Base-by-base conservation (phyloP, 2,113 vertebrate genomes). In the Daboia siamensis region DNA sequence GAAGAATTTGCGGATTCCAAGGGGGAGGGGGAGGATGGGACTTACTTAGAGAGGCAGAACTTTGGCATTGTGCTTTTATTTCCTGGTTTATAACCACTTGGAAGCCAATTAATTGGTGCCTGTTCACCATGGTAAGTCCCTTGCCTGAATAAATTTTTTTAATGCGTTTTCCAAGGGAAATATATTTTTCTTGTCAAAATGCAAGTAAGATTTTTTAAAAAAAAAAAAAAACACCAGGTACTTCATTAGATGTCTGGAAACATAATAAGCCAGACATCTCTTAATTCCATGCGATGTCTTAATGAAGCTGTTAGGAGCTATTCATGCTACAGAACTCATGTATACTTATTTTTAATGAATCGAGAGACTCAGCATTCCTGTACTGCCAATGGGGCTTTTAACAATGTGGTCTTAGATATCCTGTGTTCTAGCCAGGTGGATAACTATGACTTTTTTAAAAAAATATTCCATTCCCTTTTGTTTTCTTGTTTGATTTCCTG, bases 1-100 rank as follows among this genome's bases (percentile, higher is more conserved):
- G 54, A 44, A 57, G 74, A 92, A 61, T 90, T 59, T 92, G 92
- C 90, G 88, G 92, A 61, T 90, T 92, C 61, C 56, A 11, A 39
- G 12, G 52, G 44, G 55, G 88, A 86, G 20, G 9, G 20, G 9
- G 26, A 26, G 15, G 46, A 80, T 90, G 55, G 44, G 89, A 46
- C 21, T 61, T 23, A 9, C 11, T 84, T 85, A 48, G 29, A n/a
- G 61, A 86, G 69, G 10, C 2, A 52, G 8, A 86, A 20, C n/a
- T 33, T 57, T 57, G 23, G 33, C 88, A 20, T 29, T 92, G 86
- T 21, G 33, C 17, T 74, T 44, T 55, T 46, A 20, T 86, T 90
- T 57, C 20, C 55, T n/a, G 26, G 11, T 59, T 88, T 48, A 20
- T 52, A 46, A 44, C 46, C 29, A 26, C 12, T 55, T 39, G 74